phyloP scores from a whole-genome alignment of 2,888 invertebrate species.

The Archaeoteleia sp. region DNA sequence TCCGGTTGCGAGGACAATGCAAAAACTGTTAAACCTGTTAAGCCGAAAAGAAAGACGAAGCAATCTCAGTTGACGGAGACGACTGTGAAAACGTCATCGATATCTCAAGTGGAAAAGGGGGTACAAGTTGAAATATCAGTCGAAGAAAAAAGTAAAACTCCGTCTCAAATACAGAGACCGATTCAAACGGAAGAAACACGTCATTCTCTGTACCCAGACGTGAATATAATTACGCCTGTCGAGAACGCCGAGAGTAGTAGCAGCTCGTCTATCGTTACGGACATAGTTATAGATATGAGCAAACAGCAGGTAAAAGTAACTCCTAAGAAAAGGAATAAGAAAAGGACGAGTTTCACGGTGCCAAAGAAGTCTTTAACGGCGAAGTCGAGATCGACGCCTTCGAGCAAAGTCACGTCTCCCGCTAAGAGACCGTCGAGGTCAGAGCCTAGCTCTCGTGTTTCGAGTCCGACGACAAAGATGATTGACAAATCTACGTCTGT shows the following conservation, averaged over 20 bases:
- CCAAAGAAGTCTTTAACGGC: conserved; percentile 27
- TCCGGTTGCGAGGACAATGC: conserved; percentile 55
- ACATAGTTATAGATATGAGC: conserved; percentile 62
- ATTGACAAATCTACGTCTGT: too few species aligned
- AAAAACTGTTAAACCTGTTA: conserved; percentile 42
- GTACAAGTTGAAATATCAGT: conserved; percentile 51
- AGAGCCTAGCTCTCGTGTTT: too few species aligned
- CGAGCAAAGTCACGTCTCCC: too few species aligned
- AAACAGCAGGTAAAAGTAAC: conserved; percentile 62
- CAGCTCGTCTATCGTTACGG: conserved; percentile 56
- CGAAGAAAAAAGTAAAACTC: not conserved
- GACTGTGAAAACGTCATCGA: conserved; percentile 61
- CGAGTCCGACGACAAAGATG: too few species aligned
- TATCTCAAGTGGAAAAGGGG: conserved; percentile 16
- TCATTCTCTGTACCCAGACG: conserved; percentile 62
- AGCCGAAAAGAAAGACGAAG: conserved; percentile 43
- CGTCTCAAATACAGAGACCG: conserved; percentile 47
- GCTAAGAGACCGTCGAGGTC: too few species aligned
- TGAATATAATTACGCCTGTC: conserved; percentile 63
- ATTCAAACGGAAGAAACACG: conserved; percentile 48
- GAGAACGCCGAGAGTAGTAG: conserved; percentile 56
- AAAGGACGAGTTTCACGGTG: conserved; percentile 14
- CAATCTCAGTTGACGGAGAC: conserved; percentile 56
- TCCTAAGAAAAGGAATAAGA: conserved; percentile 54
- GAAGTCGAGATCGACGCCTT: conserved; percentile 41